Conservation (phyloP, 2,888 invertebrate genomes). For the Neoitamus cyanurus region DNA sequence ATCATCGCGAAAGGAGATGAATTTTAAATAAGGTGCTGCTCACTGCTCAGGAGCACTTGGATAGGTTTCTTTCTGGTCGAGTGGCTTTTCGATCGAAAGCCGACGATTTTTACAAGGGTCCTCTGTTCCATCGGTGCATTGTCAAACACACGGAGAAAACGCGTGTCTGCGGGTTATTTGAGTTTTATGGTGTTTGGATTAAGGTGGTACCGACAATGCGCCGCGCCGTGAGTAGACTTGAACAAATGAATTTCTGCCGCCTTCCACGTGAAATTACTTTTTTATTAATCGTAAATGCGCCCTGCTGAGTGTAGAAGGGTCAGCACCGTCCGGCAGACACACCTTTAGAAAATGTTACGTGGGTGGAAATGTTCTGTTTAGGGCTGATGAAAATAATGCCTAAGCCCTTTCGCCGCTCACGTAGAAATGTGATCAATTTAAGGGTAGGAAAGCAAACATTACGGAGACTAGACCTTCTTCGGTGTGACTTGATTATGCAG, state of each 20-base stretch:
- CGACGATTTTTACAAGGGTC: background rate
- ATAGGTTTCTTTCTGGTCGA: conserved; percentile 15
- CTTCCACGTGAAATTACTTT: background rate
- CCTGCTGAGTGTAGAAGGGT: background rate
- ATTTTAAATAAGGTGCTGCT: conserved; percentile 9
- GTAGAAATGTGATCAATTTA: background rate
- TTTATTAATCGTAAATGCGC: conserved; percentile 1
- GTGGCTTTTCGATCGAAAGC: background rate
- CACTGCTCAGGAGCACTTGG: background rate
- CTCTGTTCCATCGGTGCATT: background rate
- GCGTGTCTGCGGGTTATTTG: background rate
- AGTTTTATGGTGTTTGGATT: background rate
- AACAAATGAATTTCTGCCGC: background rate
- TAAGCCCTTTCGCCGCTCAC: background rate
- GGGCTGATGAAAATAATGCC: background rate
- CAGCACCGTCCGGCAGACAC: background rate
- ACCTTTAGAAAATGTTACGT: background rate
- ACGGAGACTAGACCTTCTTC: too few species aligned
- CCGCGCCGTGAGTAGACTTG: background rate
- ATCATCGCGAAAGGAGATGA: background rate
- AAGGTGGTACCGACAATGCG: background rate
- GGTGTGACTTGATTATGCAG: background rate
- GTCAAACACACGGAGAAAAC: background rate
- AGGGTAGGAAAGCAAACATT: background rate
- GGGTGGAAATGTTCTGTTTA: background rate